Conservation (phyloP, 2,888 invertebrate species). For the Tenthredo notha region DNA sequence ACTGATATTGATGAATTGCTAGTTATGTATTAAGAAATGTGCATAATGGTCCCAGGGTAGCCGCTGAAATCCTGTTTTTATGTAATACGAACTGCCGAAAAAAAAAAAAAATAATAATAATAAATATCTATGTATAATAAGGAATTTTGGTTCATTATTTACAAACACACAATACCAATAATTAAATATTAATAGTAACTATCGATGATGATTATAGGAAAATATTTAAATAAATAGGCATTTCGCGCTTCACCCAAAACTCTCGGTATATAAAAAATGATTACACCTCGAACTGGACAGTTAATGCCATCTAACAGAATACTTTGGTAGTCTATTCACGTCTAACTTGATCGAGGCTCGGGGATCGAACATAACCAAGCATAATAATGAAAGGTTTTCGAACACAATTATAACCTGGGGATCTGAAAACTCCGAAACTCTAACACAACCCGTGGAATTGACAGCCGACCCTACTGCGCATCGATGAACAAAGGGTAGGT, state of each 20-base stretch:
- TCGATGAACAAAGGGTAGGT: not conserved
- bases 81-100: constrained; percentile 31
- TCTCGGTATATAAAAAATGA: too few species aligned
- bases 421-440: too few species aligned
- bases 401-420: not conserved
- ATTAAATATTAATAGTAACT: too few species aligned
- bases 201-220: too few species aligned
- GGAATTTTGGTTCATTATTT: not conserved
- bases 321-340: not conserved
- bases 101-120: not conserved
- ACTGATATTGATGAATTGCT: constrained; percentile 6
- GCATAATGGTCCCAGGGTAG: constrained; percentile 30
- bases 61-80: not conserved
- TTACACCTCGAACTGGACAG: not conserved
- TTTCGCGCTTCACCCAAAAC: too few species aligned
- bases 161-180: not conserved
- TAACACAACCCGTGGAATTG: not conserved
- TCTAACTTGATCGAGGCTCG: not conserved
- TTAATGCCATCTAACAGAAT: not conserved
- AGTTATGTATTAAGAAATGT: constrained; percentile 10
- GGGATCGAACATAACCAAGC: not conserved
- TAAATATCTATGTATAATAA: not conserved
- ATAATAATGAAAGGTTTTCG: not conserved
- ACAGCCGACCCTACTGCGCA: not conserved
- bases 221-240: too few species aligned